Base-by-base conservation (phyloP, 1,140 invertebrate genomes). In the Phortica variegata region DNA sequence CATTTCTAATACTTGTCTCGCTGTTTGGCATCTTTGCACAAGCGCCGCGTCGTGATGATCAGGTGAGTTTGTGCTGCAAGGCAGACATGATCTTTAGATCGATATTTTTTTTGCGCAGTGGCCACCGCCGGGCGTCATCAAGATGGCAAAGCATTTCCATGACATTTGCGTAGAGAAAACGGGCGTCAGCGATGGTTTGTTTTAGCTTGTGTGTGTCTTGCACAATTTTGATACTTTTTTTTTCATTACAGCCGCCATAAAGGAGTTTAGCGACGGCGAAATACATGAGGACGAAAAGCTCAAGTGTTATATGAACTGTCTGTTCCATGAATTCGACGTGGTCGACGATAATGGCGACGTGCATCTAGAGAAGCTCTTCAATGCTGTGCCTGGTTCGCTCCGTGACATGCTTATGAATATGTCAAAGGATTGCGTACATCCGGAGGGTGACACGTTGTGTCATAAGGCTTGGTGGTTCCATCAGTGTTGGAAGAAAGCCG, bases 401-500 rank as follows among this genome's bases (percentile, higher is more conserved):
- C 49, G 58, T 2, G 59, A 58, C 2, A 20, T 66, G 2, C 5
- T 68, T 10, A 53, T 65, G 13, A 52, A 57, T 6, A 68, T 70
- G 52, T 56, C 61, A 9, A 61, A 70, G 19, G 51, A 49, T 1
- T 75, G 72, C 21, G 54, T 60, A 16, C 56, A 66, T 43, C 54
- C 65, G 1, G 54, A 75, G 36, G 72, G 72, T 19, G 60, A 69
- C 21, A 75, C 61, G 8, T 33, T 73, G 13, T 69, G 69, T 20
- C 66, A 75, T 33, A 60, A 68, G 39, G 65, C 68, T 13, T 75
- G 68, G 62, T 73, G 66, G 66, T 54, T 75, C 26, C 66, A 75
- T 49, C 58, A 70, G 29, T 75, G 72, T 43, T 75, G 72, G 72
- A 75, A 73, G 32, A 66, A 63, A 33, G 59, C 66, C 4, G 72